Base-by-base conservation (phyloP, 2,797 vertebrate species). In the Helarctos malayanus region DNA sequence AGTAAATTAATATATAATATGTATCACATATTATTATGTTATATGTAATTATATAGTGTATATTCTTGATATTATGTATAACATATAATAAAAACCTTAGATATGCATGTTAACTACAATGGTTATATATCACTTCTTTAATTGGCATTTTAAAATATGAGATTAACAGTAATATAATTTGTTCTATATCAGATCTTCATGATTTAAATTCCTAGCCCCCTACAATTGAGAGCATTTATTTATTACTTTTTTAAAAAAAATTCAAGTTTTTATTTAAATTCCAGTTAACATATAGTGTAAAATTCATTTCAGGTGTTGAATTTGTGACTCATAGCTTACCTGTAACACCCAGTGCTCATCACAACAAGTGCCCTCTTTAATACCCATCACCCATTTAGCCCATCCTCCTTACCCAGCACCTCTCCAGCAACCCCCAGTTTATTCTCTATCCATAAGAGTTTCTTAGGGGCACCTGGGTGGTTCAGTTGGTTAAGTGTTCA, bases 131-230 rank as follows among this genome's bases (percentile, higher is more conserved):
- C 57, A 83, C 89, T 79, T 82, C 75, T 59, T 80, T 81, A 84
- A 9, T 27, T 83, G 21, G 68, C 25, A 80, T 45, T 93, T 91
- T 89, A 13, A 88, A 96, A 95, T 80, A 80, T 7, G 16, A 41
- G 23, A 83, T 18, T 41, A 96, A 76, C 2, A 63, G 8, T 47
- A 65, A 57, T 85, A 81, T 86, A 71, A 83, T 71, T 41, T 81
- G 7, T 82, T 76, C 16, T 21, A n/a, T 56, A 18, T 38, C 35
- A 82, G 6, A 95, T 87, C 41, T 79, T 68, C n/a, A 47, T 56
- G 2, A 25, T 29, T 92, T 95, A 68, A 47, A 15, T 78, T 61
- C 2, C 7, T 88, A 85, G 3, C 1, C 14, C 15, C 2, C 45
- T 84, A 45, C 19, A 80, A 52, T 3, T 71, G 10, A 94, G 29